phyloP scores from a whole-genome alignment of 2,797 vertebrate genomes.

The Rhyacichthys aspro region DNA sequence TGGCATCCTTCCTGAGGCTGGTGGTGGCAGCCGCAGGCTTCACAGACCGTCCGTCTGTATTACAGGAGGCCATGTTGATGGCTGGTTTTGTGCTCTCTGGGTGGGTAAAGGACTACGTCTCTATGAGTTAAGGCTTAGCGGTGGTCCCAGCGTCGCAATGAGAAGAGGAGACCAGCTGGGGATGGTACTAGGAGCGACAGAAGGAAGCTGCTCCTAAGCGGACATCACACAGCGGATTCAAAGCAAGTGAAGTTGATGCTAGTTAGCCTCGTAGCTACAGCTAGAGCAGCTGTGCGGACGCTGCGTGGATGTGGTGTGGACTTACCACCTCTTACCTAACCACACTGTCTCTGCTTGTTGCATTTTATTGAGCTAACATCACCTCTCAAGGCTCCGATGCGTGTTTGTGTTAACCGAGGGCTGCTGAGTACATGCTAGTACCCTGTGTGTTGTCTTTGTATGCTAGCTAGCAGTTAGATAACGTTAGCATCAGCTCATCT shows the following conservation, averaged over 20 bases:
- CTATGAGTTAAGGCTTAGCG: conserved; percentile 46
- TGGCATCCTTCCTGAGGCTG: conserved; percentile 62
- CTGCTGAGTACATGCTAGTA: conserved; percentile 32
- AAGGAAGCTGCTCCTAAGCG: conserved; percentile 46
- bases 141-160: conserved; percentile 65
- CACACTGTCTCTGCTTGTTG: conserved; percentile 21
- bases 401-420: neutral
- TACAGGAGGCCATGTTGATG: conserved; percentile 80
- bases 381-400: neutral
- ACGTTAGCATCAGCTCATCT: conserved; percentile 67
- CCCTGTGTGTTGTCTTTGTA: conserved; percentile 31
- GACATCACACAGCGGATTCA: conserved; percentile 40
- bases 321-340: conserved; percentile 43
- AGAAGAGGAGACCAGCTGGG: conserved; percentile 52
- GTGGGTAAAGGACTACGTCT: conserved; percentile 52
- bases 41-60: conserved; percentile 51
- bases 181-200: conserved; percentile 39
- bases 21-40: conserved; percentile 53
- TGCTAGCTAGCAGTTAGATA: conserved; percentile 59
- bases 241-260: conserved; percentile 70
- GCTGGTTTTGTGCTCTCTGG: conserved; percentile 60
- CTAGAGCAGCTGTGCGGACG: conserved; percentile 71
- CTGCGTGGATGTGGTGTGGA: conserved; percentile 68
- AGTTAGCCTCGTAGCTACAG: conserved; percentile 62
- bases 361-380: conserved; percentile 27